These are phyloP conservation scores for Micrasema longulum DNA, from an alignment of 1,140 invertebrate genomes.

Conservation along the genomic window DNA sequence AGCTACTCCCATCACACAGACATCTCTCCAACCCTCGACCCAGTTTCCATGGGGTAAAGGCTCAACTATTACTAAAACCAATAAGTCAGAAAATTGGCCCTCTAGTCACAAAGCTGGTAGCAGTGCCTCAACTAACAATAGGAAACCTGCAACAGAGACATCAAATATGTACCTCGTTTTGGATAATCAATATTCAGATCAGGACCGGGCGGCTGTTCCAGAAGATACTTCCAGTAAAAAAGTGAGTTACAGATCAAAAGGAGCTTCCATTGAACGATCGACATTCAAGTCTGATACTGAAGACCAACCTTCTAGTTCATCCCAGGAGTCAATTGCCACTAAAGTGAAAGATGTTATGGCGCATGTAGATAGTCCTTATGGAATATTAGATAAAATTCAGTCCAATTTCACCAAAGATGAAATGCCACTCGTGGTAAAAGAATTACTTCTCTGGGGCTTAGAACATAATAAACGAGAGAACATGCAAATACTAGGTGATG, in stretches of 20 bases:
- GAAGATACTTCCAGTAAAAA: conserved; percentile 26
- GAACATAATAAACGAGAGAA: conserved; percentile 17
- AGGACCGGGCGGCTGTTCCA: neutral
- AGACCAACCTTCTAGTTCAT: conserved; percentile 23
- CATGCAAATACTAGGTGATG: conserved; percentile 41
- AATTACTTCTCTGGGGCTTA: conserved; percentile 42
- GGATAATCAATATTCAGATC: conserved; percentile 34
- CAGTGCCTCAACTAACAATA: conserved; percentile 11
- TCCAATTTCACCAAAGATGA: conserved; percentile 35
- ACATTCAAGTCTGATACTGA: conserved; percentile 42
- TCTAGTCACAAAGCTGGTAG: conserved; percentile 30
- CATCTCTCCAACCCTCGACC: conserved; percentile 45
- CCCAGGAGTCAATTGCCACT: conserved; percentile 9
- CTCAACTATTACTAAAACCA: conserved; percentile 29
- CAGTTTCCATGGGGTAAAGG: conserved; percentile 43
- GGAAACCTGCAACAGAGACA: conserved; percentile 44
- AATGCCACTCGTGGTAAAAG: conserved; percentile 29
- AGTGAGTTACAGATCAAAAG: conserved; percentile 38
- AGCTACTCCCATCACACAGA: conserved; percentile 37
- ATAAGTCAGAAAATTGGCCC: conserved; percentile 36
- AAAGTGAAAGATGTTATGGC: conserved; percentile 36
- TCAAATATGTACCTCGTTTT: conserved; percentile 47
- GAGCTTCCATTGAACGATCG: conserved; percentile 50
- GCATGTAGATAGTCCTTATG: conserved; percentile 9
- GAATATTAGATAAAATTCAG: conserved; percentile 36